phyloP scores from a whole-genome alignment of 2,888 invertebrate species.

The Alviniconcha strummeri region DNA sequence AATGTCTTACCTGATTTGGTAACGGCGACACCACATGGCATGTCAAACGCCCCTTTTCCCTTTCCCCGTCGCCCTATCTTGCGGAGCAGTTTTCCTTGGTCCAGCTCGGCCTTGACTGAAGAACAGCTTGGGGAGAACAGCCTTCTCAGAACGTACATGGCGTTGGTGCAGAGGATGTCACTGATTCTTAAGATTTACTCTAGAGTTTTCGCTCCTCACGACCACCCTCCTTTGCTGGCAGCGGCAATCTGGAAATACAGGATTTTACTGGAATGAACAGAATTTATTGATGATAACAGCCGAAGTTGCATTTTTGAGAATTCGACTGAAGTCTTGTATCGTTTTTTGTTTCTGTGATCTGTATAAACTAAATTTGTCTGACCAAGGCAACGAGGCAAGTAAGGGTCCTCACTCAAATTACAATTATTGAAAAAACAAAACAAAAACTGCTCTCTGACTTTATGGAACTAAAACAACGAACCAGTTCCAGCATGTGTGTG shows the following conservation, averaged over 20 bases:
- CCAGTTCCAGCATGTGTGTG: neutral
- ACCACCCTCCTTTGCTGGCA: neutral
- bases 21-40: conserved; percentile 66
- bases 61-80: conserved; percentile 63
- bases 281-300: too few relatives aligned
- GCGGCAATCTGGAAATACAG: neutral
- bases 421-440: too few relatives aligned
- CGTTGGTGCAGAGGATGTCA: neutral
- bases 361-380: too few relatives aligned
- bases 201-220: neutral
- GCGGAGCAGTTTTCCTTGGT: conserved; percentile 57
- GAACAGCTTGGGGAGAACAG: conserved; percentile 38
- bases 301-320: too few relatives aligned
- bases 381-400: too few relatives aligned
- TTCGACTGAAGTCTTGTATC: too few relatives aligned
- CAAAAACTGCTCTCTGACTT: too few relatives aligned
- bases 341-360: too few relatives aligned
- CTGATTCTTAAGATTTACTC: neutral
- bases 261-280: neutral
- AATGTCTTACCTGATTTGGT: conserved; percentile 57
- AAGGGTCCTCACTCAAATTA: too few relatives aligned
- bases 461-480: too few relatives aligned
- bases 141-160: conserved; percentile 47
- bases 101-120: conserved; percentile 43
- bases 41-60: conserved; percentile 66